phyloP scores from a whole-genome alignment of 2,113 vertebrate genomes.

The Pelusios castaneus region DNA sequence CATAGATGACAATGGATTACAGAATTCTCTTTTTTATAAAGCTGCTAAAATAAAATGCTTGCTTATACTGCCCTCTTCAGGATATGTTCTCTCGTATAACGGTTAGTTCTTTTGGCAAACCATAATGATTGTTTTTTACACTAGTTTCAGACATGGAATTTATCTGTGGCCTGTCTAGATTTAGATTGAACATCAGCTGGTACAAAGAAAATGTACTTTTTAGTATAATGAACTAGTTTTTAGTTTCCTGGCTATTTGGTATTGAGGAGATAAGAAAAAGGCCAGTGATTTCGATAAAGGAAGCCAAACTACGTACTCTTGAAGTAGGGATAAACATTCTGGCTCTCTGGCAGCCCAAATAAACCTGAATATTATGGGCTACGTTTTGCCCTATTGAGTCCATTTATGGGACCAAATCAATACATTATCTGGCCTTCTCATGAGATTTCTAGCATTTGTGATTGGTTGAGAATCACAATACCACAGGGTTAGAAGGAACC shows the following conservation, averaged over 20 bases:
- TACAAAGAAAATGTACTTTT: not conserved
- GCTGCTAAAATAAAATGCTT: not conserved
- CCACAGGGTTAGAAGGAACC: not conserved
- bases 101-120: not conserved
- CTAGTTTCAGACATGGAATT: not conserved
- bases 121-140: not conserved
- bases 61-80: constrained; percentile 64
- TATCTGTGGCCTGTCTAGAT: not conserved
- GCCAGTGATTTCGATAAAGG: not conserved
- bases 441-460: not conserved
- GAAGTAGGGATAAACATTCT: no score
- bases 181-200: not conserved
- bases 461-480: not conserved
- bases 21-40: not conserved
- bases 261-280: not conserved
- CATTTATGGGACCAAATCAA: not conserved
- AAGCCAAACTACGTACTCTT: not conserved
- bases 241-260: not conserved
- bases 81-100: not conserved
- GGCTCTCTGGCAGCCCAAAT: not conserved
- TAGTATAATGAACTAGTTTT: not conserved
- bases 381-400: not conserved
- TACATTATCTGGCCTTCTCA: not conserved
- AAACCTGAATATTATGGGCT: not conserved
- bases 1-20: not conserved